Conservation (phyloP, 1,140 invertebrate species). For the Aphelenchoides avenae region DNA sequence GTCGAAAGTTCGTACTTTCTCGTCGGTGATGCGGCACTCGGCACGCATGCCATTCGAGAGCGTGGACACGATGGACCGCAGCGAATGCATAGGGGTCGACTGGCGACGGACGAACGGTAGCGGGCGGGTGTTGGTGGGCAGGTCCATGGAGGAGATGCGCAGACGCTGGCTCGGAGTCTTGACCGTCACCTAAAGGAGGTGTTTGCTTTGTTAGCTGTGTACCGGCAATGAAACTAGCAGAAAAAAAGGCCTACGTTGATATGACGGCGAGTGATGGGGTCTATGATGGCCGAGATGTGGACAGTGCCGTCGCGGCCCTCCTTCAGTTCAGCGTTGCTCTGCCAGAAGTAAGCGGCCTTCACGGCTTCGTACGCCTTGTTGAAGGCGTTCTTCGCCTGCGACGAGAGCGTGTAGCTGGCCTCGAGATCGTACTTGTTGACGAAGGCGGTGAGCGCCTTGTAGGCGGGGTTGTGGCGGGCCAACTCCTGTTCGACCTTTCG, state of each 20-base stretch:
- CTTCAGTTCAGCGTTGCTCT: constrained; percentile 18
- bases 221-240: too few species aligned
- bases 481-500: constrained; percentile 6
- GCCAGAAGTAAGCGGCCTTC: constrained; percentile 36
- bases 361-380: constrained; percentile 22
- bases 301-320: constrained; percentile 6
- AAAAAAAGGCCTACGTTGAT: too few species aligned
- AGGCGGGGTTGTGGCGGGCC: background rate
- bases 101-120: constrained; percentile 13
- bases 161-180: constrained; percentile 20
- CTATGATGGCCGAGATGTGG: constrained; percentile 20
- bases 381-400: constrained; percentile 15
- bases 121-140: constrained; percentile 29
- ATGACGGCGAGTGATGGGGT: constrained; percentile 26
- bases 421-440: constrained; percentile 35
- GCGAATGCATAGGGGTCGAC: constrained; percentile 4
- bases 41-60: background rate
- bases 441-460: constrained; percentile 17
- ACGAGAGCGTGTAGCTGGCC: constrained; percentile 19
- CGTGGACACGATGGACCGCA: too few species aligned
- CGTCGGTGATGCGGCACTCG: constrained; percentile 15
- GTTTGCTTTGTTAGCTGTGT: too few species aligned
- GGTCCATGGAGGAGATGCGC: constrained; percentile 13
- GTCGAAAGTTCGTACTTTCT: constrained; percentile 36
- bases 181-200: too few species aligned